These are phyloP conservation scores for Spodoptera exigua DNA, from an alignment of 2,888 invertebrate species.

Conservation along the genomic window DNA sequence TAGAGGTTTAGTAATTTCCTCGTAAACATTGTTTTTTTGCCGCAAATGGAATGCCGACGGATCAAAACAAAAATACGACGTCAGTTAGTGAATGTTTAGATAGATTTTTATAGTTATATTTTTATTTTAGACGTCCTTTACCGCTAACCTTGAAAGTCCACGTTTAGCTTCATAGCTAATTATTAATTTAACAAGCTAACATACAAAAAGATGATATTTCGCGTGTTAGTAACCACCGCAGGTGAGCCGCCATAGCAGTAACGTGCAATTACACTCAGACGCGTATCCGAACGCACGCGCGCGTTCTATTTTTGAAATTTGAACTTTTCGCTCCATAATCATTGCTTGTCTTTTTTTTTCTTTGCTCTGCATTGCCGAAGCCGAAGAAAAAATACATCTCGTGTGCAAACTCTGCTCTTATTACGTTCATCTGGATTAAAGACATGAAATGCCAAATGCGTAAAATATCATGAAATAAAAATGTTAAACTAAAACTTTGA, in stretches of 20 bases:
- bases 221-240: constrained; percentile 71
- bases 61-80: constrained; percentile 6
- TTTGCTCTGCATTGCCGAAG: constrained; percentile 19
- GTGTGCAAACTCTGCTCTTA: constrained; percentile 22
- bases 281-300: constrained; percentile 66
- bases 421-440: constrained; percentile 19
- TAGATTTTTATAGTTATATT: neutral
- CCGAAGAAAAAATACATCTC: neutral
- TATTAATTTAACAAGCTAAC: constrained; percentile 58
- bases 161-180: constrained; percentile 46
- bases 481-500: too few species aligned
- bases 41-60: too few species aligned
- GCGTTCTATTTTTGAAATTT: constrained; percentile 75
- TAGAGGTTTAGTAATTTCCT: neutral
- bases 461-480: constrained; percentile 12
- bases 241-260: constrained; percentile 63
- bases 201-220: constrained; percentile 67
- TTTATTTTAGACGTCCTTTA: constrained; percentile 29
- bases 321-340: constrained; percentile 64
- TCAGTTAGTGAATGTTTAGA: neutral
- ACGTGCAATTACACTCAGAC: constrained; percentile 66
- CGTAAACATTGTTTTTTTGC: neutral
- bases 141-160: constrained; percentile 41
- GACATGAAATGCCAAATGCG: constrained; percentile 37
- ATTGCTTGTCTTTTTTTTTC: constrained; percentile 56